Evolutionary conservation across 2,113 vertebrate species (phyloP), one percentile per base, ranked within the genome.

Genomic region (Pithys albifrons): DNA sequence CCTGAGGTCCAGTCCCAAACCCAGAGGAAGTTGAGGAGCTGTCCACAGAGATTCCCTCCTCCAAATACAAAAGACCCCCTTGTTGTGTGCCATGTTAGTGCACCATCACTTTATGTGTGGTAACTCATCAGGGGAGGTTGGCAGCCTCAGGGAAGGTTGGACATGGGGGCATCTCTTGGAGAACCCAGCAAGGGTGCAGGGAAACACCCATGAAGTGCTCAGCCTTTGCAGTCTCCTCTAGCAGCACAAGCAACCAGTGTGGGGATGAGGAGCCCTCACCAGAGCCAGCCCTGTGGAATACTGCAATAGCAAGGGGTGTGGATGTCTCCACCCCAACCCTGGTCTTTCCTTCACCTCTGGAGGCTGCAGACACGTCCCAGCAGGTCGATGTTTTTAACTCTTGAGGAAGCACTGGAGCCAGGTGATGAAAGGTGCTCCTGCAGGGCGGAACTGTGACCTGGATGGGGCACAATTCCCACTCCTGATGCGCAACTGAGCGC

Each of bases 361-460:
- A 95, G 73, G 65, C 81, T 87, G 46, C 4, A 9, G 77, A 23
- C 96, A 39, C 1, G 96, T 94, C 58, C 62, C 87, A 92, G 84
- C 93, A 95, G n/a, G 89, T 94, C 2, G 6, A 4, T 37, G 84
- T 8, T 67, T 58, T 43, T n/a, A 65, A 78, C 76, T 95, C 73
- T 41, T 78, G 49, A 37, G 65, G 93, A 89, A 95, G 71, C 19
- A 13, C 9, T 70, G 43, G 27, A 59, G 52, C 14, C 25, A 10
- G 81, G 74, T 92, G 92, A 86, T 92, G 94, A 95, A 92, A 96
- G 86, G 19, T 64, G 43, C 35, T 92, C 61, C 80, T 84, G 76
- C 10, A 1, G 94, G 83, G 82, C 2, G 12, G 75, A 92, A 9
- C 51, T 5, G 5, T 86, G 91, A 86, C 72, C 76, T 4, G 11